These are phyloP conservation scores for Mamestra brassicae DNA, from an alignment of 2,888 invertebrate species.

Conservation along the genomic window DNA sequence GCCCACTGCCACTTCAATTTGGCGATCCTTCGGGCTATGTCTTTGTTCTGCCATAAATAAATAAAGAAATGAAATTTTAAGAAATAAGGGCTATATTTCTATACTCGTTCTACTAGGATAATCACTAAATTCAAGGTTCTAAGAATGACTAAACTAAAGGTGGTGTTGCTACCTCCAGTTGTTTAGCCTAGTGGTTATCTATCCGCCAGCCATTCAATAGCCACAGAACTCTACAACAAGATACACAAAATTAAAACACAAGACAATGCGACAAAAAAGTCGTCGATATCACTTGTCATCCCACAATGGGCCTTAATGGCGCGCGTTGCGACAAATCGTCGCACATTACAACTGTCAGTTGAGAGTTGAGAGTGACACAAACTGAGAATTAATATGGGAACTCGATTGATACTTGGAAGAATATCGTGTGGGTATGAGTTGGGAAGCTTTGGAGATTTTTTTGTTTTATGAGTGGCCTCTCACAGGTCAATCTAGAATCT, in stretches of 20 bases:
- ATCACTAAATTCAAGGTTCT: too few species aligned
- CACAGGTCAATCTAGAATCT: too few species aligned
- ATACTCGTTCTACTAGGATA: too few species aligned
- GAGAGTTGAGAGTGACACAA: slow-evolving; percentile 77
- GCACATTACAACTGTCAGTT: slow-evolving; percentile 85
- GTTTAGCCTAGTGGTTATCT: neutral
- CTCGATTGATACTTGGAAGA: slow-evolving; percentile 82
- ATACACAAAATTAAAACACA: slow-evolving; percentile 54
- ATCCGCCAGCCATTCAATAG: neutral
- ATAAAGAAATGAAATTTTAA: too few species aligned
- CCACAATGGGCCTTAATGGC: slow-evolving; percentile 66
- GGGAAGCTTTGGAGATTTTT: slow-evolving; percentile 11
- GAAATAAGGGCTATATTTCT: too few species aligned
- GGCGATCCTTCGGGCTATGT: too few species aligned
- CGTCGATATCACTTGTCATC: slow-evolving; percentile 68
- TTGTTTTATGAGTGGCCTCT: too few species aligned
- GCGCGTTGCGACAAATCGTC: slow-evolving; percentile 80
- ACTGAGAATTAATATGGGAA: slow-evolving; percentile 89
- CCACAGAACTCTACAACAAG: neutral
- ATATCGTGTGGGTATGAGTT: slow-evolving; percentile 66
- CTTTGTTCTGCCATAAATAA: too few species aligned
- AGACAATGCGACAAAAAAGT: slow-evolving; percentile 60
- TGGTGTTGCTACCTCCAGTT: neutral
- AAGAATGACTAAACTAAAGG: too few species aligned
- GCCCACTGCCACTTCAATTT: too few species aligned